Evolutionary conservation across 2,797 vertebrate genomes (phyloP).

Genomic region (Enteromius mattozi): DNA sequence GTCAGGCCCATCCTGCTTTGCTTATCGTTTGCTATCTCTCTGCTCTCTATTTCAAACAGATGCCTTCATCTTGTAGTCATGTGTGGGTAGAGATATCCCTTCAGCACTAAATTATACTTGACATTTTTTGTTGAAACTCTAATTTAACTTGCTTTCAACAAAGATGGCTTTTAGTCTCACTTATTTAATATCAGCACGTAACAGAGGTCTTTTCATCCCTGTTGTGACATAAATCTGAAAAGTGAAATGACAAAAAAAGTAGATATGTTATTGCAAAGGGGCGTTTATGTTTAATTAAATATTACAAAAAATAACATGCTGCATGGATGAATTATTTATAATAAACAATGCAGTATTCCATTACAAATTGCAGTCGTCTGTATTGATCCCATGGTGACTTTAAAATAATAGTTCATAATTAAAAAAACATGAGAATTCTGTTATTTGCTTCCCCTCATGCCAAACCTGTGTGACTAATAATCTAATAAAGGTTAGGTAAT

Average conservation of each 20-base stretch:
- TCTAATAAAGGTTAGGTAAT: no score
- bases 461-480: neutral
- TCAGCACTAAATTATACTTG: neutral
- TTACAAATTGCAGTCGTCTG: neutral
- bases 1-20: neutral
- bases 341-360: neutral
- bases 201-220: neutral
- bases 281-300: neutral
- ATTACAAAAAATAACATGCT: neutral
- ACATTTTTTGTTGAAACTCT: constrained; percentile 12
- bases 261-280: neutral
- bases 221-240: neutral
- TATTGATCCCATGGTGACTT: neutral
- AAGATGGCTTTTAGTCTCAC: neutral
- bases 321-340: neutral
- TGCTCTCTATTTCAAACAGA: constrained; percentile 17
- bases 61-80: neutral
- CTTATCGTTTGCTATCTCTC: constrained; percentile 11
- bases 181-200: neutral
- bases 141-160: constrained; percentile 11
- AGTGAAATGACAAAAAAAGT: neutral
- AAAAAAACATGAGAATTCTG: neutral
- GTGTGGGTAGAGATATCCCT: constrained; percentile 13
- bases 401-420: neutral
- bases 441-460: neutral